Base-by-base conservation (phyloP, 2,888 invertebrate genomes). In the Caenorhabditis afra region DNA sequence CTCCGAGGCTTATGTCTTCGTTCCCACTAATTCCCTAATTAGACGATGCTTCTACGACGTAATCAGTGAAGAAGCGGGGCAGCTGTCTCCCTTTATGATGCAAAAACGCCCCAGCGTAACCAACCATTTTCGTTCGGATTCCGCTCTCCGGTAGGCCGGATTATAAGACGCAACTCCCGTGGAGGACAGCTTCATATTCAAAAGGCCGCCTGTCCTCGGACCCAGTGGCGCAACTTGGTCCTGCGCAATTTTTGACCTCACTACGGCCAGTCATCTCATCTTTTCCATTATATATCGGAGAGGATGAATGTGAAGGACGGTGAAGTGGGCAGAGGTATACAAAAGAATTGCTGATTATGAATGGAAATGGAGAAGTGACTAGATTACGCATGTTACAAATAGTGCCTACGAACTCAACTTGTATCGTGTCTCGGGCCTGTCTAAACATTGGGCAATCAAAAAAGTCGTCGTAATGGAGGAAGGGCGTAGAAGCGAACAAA, bases 51-150 rank as follows among this genome's bases (percentile, higher is more conserved):
- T 18, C 1, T 14, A 2, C 35, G 18, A 57, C 67, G 67, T 58
- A 67, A 67, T 20, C 39, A 18, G 47, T 22, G 12, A 10, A n/a
- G n/a, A 23, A 20, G 37, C 11, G 37, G 58, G 50, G 37, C 71
- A 71, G 62, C 61, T 71, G 71, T 29, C 37, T 71, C 64, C 59
- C 62, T 57, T 62, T 71, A 57, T 71, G 71, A 64, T 64, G 62
- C 71, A 71, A 71, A 71, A 71, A 29, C 41, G 22, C 41, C 1
- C 18, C 8, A 3, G 16, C 20, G 22, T n/a, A 57, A 39, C 57
- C 22, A 20, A 7, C 22, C 41, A 41, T 57, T 52, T 52, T 37
- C 47, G 8, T 55, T 16, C 50, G 62, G 55, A 53, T 71, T 62
- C 29, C 61, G 59, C 50, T 3, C 41, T 59, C n/a, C n/a, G 67